These are phyloP conservation scores for Drosophila lacicola DNA, from an alignment of 2,888 invertebrate species.

Conservation along the genomic window DNA sequence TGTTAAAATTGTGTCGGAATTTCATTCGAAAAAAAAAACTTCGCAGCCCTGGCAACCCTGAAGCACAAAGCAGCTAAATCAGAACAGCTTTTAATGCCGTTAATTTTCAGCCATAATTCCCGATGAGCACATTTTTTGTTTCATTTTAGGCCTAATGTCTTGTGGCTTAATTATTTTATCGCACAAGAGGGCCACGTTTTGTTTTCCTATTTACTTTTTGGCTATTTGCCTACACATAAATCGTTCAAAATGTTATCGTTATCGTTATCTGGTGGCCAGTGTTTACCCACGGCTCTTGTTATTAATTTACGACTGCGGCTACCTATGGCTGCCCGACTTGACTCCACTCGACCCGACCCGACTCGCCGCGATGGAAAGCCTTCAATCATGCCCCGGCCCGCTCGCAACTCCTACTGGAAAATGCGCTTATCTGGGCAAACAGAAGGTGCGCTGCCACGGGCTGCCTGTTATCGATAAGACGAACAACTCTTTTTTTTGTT, in stretches of 20 bases:
- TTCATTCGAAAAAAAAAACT: neutral
- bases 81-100: constrained; percentile 10
- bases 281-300: constrained; percentile 48
- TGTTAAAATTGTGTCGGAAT: constrained; percentile 53
- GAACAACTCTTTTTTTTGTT: constrained; percentile 46
- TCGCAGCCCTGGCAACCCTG: constrained; percentile 29
- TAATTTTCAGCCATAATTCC: constrained; percentile 44
- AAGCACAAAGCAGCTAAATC: constrained; percentile 35
- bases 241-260: constrained; percentile 70
- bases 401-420: constrained; percentile 54
- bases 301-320: constrained; percentile 66
- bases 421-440: constrained; percentile 67
- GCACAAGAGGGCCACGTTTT: constrained; percentile 38
- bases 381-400: constrained; percentile 56
- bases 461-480: constrained; percentile 63
- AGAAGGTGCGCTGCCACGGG: constrained; percentile 28
- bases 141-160: constrained; percentile 22
- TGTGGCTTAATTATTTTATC: constrained; percentile 72
- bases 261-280: constrained; percentile 56
- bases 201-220: constrained; percentile 48
- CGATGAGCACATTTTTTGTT: constrained; percentile 34
- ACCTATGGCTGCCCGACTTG: constrained; percentile 36
- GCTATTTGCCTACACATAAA: constrained; percentile 66
- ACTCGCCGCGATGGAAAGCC: constrained; percentile 51
- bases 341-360: too few species aligned